phyloP scores from a whole-genome alignment of 92 coral and sea anemone species.

The Epizoanthus ramosus region DNA sequence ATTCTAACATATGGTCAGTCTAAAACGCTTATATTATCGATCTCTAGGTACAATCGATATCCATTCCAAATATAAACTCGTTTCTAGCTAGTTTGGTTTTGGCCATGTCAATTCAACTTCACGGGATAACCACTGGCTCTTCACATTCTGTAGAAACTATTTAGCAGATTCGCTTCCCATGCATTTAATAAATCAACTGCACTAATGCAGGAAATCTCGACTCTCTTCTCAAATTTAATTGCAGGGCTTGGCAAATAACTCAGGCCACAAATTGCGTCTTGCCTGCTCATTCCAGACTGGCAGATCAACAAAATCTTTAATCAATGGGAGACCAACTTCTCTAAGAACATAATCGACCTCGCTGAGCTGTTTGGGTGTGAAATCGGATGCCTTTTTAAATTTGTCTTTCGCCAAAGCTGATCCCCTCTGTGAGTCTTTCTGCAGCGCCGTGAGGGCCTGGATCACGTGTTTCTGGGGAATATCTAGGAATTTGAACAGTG shows the following conservation, averaged over 20 bases:
- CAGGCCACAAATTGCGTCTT: background rate
- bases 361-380: background rate
- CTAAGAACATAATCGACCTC: background rate
- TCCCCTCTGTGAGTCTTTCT: slow-evolving; percentile 3
- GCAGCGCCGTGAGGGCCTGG: background rate
- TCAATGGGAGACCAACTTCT: slow-evolving; percentile 7
- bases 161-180: too few species aligned
- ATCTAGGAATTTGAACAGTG: background rate
- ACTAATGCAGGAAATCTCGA: too few species aligned
- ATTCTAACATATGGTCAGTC: too few species aligned
- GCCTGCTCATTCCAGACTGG: background rate
- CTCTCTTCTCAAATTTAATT: background rate
- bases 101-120: too few species aligned
- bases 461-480: background rate
- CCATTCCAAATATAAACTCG: too few species aligned
- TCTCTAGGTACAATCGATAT: too few species aligned
- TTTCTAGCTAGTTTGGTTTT: too few species aligned
- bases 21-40: too few species aligned
- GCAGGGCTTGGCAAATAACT: background rate
- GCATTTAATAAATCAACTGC: too few species aligned
- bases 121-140: too few species aligned
- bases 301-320: background rate
- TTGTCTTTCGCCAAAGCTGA: background rate
- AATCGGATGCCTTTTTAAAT: background rate
- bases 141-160: too few species aligned